These are phyloP conservation scores for Mimas tiliae DNA, from an alignment of 2,888 invertebrate species.

Conservation along the genomic window DNA sequence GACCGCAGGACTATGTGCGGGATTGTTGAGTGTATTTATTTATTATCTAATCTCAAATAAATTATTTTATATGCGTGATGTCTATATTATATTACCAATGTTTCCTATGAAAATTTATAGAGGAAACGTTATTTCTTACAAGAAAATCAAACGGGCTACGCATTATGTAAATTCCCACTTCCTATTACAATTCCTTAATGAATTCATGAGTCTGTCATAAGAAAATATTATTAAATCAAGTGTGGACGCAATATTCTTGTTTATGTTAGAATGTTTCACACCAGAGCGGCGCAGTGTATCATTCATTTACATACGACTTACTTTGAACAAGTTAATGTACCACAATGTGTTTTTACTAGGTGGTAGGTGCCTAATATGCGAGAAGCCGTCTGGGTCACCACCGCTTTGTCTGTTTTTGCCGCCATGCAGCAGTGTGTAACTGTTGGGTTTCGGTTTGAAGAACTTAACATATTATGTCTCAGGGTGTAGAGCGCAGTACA, in stretches of 20 bases:
- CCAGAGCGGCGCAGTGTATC: slow-evolving; percentile 8
- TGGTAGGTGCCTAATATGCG: no score
- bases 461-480: no score
- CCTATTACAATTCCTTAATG: slow-evolving; percentile 11
- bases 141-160: background rate
- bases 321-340: slow-evolving; percentile 34
- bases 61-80: background rate
- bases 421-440: no score
- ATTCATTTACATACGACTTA: slow-evolving; percentile 32
- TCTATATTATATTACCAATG: background rate
- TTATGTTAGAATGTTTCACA: slow-evolving; percentile 18
- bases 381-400: no score
- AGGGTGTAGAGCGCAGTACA: no score
- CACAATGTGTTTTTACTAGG: no score
- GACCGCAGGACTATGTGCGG: no score
- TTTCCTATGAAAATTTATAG: background rate
- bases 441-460: no score
- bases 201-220: slow-evolving; percentile 16
- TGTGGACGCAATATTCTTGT: slow-evolving; percentile 35
- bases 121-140: slow-evolving; percentile 1
- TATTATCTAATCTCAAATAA: no score
- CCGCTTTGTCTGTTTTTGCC: no score
- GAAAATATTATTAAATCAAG: slow-evolving; percentile 25
- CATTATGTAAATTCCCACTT: slow-evolving; percentile 9
- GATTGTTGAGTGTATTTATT: no score